Evolutionary conservation across 2,888 invertebrate species (phyloP).

Genomic region (Megalurothrips usitatus): DNA sequence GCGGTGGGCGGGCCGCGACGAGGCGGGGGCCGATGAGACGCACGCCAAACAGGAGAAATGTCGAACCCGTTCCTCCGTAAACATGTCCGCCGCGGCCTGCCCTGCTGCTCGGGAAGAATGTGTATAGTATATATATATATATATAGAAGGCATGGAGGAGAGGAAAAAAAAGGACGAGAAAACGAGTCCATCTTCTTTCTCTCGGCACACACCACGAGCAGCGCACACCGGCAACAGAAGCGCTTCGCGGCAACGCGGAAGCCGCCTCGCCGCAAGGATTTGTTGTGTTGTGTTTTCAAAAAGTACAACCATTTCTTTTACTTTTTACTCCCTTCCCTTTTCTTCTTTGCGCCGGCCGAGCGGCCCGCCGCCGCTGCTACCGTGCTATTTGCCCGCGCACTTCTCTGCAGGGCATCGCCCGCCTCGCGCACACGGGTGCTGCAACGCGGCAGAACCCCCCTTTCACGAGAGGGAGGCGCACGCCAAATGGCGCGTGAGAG

Average conservation of each 20-base stretch:
- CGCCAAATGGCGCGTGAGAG: too few species aligned
- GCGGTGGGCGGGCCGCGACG: background rate
- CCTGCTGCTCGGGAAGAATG: too few species aligned
- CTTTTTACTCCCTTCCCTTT: too few species aligned
- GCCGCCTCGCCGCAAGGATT: background rate
- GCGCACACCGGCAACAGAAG: background rate
- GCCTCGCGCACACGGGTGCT: too few species aligned
- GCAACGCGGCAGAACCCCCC: background rate
- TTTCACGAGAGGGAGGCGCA: background rate
- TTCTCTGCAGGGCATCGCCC: too few species aligned
- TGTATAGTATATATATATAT: background rate
- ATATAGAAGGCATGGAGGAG: background rate
- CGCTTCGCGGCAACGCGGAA: background rate
- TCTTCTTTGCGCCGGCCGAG: too few species aligned
- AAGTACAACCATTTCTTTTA: too few species aligned
- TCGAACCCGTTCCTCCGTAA: conserved; percentile 14
- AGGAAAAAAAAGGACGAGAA: background rate
- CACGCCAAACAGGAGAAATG: background rate
- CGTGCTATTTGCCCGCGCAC: too few species aligned
- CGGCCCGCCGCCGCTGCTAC: too few species aligned
- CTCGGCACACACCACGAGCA: background rate
- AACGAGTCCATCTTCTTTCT: background rate
- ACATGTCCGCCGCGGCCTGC: background rate
- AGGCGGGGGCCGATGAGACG: background rate
- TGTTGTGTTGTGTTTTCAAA: background rate